These are phyloP conservation scores for Lordiphosa collinella DNA, from an alignment of 1,140 invertebrate species.

Conservation along the genomic window DNA sequence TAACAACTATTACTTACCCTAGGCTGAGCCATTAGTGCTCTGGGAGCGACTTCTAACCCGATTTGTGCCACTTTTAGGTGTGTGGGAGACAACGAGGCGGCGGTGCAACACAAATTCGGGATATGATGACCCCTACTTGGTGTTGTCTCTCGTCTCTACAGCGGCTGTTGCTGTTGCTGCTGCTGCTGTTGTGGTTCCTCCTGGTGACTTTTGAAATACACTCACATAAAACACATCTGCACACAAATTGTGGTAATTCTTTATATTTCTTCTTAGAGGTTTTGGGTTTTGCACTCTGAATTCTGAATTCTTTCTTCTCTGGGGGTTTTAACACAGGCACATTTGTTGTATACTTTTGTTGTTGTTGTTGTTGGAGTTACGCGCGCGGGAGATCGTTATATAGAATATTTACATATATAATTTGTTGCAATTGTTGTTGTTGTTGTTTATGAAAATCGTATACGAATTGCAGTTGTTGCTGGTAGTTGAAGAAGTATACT, in stretches of 20 bases:
- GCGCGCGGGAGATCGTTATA: conserved; percentile 46
- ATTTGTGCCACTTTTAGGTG: conserved; percentile 80
- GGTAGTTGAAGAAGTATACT: conserved; percentile 53
- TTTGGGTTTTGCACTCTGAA: conserved; percentile 10
- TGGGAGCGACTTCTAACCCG: conserved; percentile 80
- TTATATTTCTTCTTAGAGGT: conserved; percentile 22
- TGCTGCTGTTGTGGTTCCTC: conserved; percentile 17
- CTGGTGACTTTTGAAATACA: conserved; percentile 29
- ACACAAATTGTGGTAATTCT: too few relatives aligned
- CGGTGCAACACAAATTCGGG: conserved; percentile 61
- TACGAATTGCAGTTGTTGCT: conserved; percentile 64
- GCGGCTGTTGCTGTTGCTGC: conserved; percentile 11
- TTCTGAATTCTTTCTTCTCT: conserved; percentile 8
- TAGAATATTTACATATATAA: conserved; percentile 61
- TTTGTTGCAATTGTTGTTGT: conserved; percentile 37
- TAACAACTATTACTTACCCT: conserved; percentile 64
- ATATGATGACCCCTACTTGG: conserved; percentile 30
- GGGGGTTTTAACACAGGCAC: conserved; percentile 70
- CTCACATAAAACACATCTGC: conserved; percentile 35
- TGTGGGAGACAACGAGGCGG: conserved; percentile 59
- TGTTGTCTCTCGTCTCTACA: conserved; percentile 25
- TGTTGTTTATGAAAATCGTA: conserved; percentile 72
- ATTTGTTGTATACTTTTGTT: conserved; percentile 59
- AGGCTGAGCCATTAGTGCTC: conserved; percentile 80
- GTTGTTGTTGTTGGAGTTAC: conserved; percentile 35